These are phyloP conservation scores for Passer montanus DNA, from an alignment of 2,113 vertebrate species.

Conservation along the genomic window DNA sequence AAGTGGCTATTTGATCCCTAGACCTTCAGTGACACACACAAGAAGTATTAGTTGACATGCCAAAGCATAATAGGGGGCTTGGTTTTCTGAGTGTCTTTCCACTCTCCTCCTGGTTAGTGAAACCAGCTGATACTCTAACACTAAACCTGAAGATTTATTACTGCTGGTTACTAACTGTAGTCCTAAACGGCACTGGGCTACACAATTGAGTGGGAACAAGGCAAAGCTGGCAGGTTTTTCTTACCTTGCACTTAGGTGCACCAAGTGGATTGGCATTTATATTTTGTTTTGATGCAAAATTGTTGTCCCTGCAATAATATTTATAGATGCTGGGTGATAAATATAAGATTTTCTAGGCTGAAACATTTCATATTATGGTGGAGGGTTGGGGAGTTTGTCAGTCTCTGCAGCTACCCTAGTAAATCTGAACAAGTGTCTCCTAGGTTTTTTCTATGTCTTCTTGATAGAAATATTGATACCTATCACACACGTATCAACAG, in stretches of 20 bases:
- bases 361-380: not conserved
- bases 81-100: not conserved
- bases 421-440: not conserved
- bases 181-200: not conserved
- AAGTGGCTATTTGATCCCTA: conserved; percentile 34
- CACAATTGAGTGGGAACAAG: not conserved
- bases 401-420: not conserved
- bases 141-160: conserved; percentile 26
- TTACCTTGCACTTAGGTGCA: not conserved
- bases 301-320: not conserved
- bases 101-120: not conserved
- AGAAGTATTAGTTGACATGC: conserved; percentile 7
- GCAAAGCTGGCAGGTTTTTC: not conserved
- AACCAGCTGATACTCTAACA: not conserved
- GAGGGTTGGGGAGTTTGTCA: not conserved
- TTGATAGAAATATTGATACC: not conserved
- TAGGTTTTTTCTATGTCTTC: not conserved
- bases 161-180: not conserved
- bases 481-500: not conserved
- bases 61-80: conserved; percentile 26
- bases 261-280: not conserved
- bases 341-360: not conserved
- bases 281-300: not conserved
- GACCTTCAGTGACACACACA: not conserved
- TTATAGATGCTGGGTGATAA: not conserved